Evolutionary conservation across 2,797 vertebrate species (phyloP).

Genomic region (Catharus ustulatus): DNA sequence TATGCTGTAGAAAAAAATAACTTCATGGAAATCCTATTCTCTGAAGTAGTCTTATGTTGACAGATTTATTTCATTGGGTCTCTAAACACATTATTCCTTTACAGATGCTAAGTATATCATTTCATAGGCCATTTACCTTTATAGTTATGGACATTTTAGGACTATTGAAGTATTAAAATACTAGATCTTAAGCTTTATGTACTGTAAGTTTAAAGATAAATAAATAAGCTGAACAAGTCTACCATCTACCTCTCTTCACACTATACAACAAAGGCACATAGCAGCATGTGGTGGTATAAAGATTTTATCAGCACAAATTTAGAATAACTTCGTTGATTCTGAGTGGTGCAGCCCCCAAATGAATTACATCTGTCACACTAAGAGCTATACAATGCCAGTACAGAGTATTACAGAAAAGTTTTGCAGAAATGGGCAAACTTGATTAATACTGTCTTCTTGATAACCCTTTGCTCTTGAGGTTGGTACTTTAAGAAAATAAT

Average conservation of each 20-base stretch:
- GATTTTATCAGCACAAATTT: not conserved
- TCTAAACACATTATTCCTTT: slow-evolving; percentile 51
- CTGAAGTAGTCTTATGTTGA: slow-evolving; percentile 15
- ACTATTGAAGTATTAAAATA: slow-evolving; percentile 30
- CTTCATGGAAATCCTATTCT: slow-evolving; percentile 1
- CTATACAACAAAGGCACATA: not conserved
- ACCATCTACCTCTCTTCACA: not conserved
- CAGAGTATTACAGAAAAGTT: not conserved
- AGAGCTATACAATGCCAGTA: not conserved
- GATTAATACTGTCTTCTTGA: not conserved
- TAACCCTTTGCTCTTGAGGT: not conserved
- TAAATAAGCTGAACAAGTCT: not conserved
- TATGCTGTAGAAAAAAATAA: not conserved
- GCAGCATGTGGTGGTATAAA: not conserved
- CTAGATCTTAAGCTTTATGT: slow-evolving; percentile 3
- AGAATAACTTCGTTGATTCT: not conserved
- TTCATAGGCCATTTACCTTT: slow-evolving; percentile 58
- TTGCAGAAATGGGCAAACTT: not conserved
- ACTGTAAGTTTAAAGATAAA: slow-evolving; percentile 12
- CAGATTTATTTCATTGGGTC: slow-evolving; percentile 43
- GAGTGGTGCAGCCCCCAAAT: not conserved
- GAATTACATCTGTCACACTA: not conserved
- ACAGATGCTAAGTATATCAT: not conserved
- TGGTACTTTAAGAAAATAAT: not conserved
- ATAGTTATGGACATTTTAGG: slow-evolving; percentile 55